Base-by-base conservation (phyloP, 2,797 vertebrate genomes). In the Pangasius krempfi region DNA sequence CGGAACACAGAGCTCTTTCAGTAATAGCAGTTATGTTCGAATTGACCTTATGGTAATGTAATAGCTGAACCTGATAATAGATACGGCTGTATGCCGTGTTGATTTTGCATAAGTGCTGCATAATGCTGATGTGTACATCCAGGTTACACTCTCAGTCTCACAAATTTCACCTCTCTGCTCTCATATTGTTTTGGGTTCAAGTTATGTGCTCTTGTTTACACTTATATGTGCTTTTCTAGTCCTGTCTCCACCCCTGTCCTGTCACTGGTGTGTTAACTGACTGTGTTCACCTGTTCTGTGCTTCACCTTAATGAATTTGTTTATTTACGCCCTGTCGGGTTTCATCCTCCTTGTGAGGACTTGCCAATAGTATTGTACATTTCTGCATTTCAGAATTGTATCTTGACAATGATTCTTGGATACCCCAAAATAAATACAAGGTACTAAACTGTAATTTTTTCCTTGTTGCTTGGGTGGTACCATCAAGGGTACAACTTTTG, bases 31-130 rank as follows among this genome's bases (percentile, higher is more conserved):
- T 60, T 58, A 44, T 83, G 44, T 70, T 52, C 20, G 6, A 50
- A 30, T 20, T 47, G 82, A 52, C 40, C 62, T 84, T 66, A 66
- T 50, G 33, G 58, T 47, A 83, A 83, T 64, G 58, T 64, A 83
- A 64, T 44, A 64, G 22, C 58, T 27, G 58, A 82, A 82, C 22
- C 80, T 2, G 56, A 82, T 62, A 44, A 62, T 4, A 44, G 80
- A 62, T 22, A 37, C 0, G 58, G 33, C 58, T 44, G 58, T n/a
- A 14, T 20, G 27, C 14, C 4, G 4, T 68, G 82, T 33, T 30
- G 60, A 6, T 50, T 84, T 40, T 64, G 54, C 7, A 13, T 20
- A 4, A 37, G 30, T 80, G 78, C 10, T 16, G 52, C 54, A 44
- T 64, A 47, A 83, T 62, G 37, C 10, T 44, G 13, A 27, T 13